Percentiles rank a stretch among this genome's conserved stretches.
phyloP scores from a whole-genome alignment of 2,888 invertebrate species.

The Synanthedon formicaeformis region DNA sequence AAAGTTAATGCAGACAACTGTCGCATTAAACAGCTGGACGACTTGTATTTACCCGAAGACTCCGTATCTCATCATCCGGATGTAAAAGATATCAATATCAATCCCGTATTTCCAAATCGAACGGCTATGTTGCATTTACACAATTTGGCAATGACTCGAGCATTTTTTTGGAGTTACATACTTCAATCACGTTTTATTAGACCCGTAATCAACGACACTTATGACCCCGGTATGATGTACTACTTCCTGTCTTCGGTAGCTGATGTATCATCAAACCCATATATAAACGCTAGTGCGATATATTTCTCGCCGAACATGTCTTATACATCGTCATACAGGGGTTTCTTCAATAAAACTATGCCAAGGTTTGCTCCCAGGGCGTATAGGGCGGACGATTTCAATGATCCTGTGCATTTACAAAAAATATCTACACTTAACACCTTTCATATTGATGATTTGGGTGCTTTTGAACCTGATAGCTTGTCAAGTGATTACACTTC shows the following conservation, averaged over 20 bases:
- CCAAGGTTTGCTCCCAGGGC: constrained; percentile 95
- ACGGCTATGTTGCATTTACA: constrained; percentile 93
- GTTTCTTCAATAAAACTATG: constrained; percentile 96
- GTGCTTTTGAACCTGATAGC: constrained; percentile 84
- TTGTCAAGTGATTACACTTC: constrained; percentile 89
- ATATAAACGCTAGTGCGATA: constrained; percentile 91
- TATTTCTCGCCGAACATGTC: constrained; percentile 95
- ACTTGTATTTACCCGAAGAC: constrained; percentile 86
- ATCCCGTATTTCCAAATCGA: constrained; percentile 94
- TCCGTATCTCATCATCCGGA: constrained; percentile 92
- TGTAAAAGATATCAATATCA: constrained; percentile 93
- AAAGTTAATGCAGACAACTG: constrained; percentile 90
- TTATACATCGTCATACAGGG: constrained; percentile 93
- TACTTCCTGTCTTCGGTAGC: constrained; percentile 95
- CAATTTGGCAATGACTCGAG: constrained; percentile 95
- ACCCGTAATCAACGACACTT: constrained; percentile 90
- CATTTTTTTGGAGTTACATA: constrained; percentile 96
- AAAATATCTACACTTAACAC: constrained; percentile 96
- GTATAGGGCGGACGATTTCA: constrained; percentile 91
- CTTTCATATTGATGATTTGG: constrained; percentile 87
- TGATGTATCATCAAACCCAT: constrained; percentile 92
- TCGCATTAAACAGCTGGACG: constrained; percentile 84
- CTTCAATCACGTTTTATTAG: constrained; percentile 90
- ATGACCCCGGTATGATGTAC: constrained; percentile 98
- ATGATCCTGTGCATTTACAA: constrained; percentile 93